Base-by-base conservation (phyloP, 2,113 vertebrate species). In the Seriola aureovittata region DNA sequence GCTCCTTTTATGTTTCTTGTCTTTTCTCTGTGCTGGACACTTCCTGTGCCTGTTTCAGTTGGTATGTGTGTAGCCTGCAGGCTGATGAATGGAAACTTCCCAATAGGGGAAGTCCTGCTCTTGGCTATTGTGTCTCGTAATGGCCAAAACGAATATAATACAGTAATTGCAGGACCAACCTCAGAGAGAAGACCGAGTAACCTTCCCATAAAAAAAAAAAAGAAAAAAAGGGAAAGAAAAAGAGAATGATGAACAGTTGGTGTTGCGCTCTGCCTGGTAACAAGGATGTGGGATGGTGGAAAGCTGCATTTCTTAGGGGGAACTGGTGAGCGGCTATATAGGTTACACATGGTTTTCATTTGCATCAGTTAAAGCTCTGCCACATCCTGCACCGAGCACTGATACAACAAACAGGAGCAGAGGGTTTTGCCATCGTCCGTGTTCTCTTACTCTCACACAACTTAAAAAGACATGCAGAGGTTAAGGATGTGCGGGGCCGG, bases 341-440 rank as follows among this genome's bases (percentile, higher is more conserved):
- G 85, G 92, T 81, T 82, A 82, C 93, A 93, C 75, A 69, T 94
- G 92, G 84, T 86, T 93, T 89, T 89, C 75, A 91, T 94, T 90
- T 86, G 58, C 66, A 85, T 75, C 60, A 32, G 75, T 79, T 87
- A 62, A 83, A 77, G 29, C 62, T 52, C 32, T 70, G 44, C 75
- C 79, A 91, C 81, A 80, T 89, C 88, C 80, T 89, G 77, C 75
- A 75, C 57, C 60, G 50, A 50, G 32, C 75, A 67, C 75, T 78
- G 69, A 86, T 58, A 75, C 34, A 83, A 69, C 71, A 82, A 87
- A 85, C 57, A 78, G n/a, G 71, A 78, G 55, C 13, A 32, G 48
- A 25, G 78, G 52, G 2, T 46, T 42, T 48, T 48, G 34, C 38
- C 1, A 19, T 46, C 5, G 23, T 71, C 46, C 42, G 16, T 11